These are phyloP conservation scores for Rhogogaster chlorosoma DNA, from an alignment of 2,888 invertebrate genomes.

Conservation along the genomic window DNA sequence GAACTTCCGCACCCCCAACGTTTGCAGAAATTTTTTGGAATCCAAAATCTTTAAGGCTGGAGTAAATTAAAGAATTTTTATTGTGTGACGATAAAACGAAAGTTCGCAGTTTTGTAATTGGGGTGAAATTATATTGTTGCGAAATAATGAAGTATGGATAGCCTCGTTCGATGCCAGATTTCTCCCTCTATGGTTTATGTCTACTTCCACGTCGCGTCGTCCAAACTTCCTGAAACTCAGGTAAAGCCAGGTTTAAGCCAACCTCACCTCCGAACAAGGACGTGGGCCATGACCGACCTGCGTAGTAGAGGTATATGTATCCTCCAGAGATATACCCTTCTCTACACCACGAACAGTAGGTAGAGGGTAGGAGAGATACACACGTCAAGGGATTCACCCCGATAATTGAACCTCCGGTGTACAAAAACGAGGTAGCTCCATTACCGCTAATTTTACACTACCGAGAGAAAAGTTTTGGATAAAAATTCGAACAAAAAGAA, in stretches of 20 bases:
- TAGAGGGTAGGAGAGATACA: slow-evolving; percentile 33
- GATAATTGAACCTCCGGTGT: slow-evolving; percentile 49
- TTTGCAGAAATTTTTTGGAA: not conserved
- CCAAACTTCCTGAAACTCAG: not conserved
- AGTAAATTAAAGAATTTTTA: not conserved
- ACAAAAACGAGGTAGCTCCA: slow-evolving; percentile 45
- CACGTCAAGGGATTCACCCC: slow-evolving; percentile 48
- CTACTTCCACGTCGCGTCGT: not conserved
- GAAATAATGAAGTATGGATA: not conserved
- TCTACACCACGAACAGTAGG: slow-evolving; percentile 28
- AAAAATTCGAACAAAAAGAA: not conserved
- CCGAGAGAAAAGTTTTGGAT: slow-evolving; percentile 5
- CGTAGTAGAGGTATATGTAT: slow-evolving; percentile 29
- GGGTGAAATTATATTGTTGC: not conserved
- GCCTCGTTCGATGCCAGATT: not conserved
- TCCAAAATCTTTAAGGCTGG: not conserved
- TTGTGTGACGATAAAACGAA: not conserved
- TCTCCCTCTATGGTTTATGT: not conserved
- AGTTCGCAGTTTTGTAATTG: not conserved
- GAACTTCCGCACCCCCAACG: not conserved
- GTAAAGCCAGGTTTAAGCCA: slow-evolving; percentile 26
- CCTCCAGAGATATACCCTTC: slow-evolving; percentile 40
- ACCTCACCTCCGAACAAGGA: slow-evolving; percentile 33
- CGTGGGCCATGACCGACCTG: slow-evolving; percentile 12
- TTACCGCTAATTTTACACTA: slow-evolving; percentile 43